Base-by-base conservation (phyloP, 1,140 invertebrate species). In the Sminthurides bifidus region DNA sequence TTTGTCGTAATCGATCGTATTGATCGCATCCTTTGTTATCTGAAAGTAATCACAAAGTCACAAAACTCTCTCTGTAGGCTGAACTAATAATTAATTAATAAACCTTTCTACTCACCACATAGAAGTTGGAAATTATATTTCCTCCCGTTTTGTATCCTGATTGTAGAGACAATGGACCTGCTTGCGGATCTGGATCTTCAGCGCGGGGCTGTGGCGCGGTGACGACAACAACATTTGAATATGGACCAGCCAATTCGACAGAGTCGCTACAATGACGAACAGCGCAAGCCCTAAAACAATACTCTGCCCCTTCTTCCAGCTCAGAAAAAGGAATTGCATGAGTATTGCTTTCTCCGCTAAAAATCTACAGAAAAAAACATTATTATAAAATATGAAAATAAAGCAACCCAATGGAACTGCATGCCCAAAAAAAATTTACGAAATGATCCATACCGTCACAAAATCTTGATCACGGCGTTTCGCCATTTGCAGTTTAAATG, bases 1-100 rank as follows among this genome's bases (percentile, higher is more conserved):
- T 46, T 59, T 65, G 44, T 65, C 63, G 44, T 59, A 61, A 35
- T 59, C 61, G 31, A 65, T 61, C 35, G 38, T 61, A 26, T 52
- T 27, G 48, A 65, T 51, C 48, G 59, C 59, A n/a, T 61, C 63
- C 33, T 65, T 59, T 29, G 61, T 21, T 10, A 46, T 44, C 63
- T 65, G 44, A 24, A 62, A 56, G 10, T 33, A 24, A 45, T 4
- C 33, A 48, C 37, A 15, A 26, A 17, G 3, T 41, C 33, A 5
- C 15, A 51, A 35, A 51, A 38, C 44, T 53, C 45, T 45, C n/a
- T 21, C 23, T 41, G 10, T 24, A 33, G 45, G 17, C 8, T 29
- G 26, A 27, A 48, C 15, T 3, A 50, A 24, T 21, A 43, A n/a
- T 2, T 10, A 12, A 5, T 50, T 12, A 50, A 19, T 4, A 21